Base-by-base conservation (phyloP, 1,140 invertebrate species). In the Manduca sexta region DNA sequence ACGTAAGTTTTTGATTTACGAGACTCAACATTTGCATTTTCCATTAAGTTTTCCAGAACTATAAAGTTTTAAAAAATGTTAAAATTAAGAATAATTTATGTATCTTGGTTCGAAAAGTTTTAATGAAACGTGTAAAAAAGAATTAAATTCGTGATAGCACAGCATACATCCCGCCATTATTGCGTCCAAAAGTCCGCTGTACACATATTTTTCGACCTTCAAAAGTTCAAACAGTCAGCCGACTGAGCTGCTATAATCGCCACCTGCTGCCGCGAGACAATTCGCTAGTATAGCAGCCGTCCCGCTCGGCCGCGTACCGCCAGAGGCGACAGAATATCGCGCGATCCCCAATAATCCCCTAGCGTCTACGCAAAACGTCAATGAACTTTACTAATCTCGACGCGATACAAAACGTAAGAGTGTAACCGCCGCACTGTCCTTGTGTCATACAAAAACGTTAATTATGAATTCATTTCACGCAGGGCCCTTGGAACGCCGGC, bases 201-300 rank as follows among this genome's bases (percentile, higher is more conserved):
- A 26, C 21, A 26, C 41, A 29, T 78, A 76, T 74, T 83, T 79
- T 76, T 81, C 67, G 77, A 81, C 79, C 77, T 83, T 83, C 77
- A 74, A 79, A 78, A 78, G 70, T 79, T 78, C 64, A 76, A 73
- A 67, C 67, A 47, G 62, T 47, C 63, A 60, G 59, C 67, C 64
- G 74, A 69, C 60, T 73, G 60, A 73, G 68, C 48, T 64, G 53
- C 66, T 68, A 81, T 78, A 68, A 76, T 74, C 53, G 55, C 55
- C 80, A 84, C 76, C 80, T 80, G 80, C 63, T 78, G 63, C 75
- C 60, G 67, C 56, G 71, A 69, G 63, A 79, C 64, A 80, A 79
- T 79, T 74, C 69, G 62, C 64, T 71, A 66, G 46, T 64, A 40
- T 41, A 50, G 42, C 47, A 15, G 35, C 45, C 29, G n/a, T 71